phyloP scores from a whole-genome alignment of 2,797 vertebrate species.

The Esox lucius region DNA sequence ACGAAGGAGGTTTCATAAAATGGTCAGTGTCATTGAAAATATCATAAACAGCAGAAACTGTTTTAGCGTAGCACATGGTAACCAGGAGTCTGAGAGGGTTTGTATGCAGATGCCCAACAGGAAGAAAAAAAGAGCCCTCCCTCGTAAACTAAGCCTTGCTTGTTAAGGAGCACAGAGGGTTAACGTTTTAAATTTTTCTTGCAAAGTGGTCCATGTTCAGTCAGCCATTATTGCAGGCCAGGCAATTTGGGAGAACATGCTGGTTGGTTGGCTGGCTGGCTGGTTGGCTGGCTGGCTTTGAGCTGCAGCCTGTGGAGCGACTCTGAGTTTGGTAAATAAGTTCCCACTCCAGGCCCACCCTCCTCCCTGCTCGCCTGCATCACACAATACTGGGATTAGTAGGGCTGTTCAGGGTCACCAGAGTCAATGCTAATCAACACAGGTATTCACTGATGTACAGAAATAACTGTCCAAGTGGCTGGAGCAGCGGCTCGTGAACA shows the following conservation, averaged over 20 bases:
- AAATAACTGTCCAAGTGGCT: conserved; percentile 32
- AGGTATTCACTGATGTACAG: conserved; percentile 31
- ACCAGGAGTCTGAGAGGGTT: conserved; percentile 25
- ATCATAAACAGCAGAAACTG: conserved; percentile 23
- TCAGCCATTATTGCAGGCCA: not conserved
- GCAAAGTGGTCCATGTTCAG: not conserved
- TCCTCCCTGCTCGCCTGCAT: conserved; percentile 50
- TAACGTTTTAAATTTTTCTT: not conserved
- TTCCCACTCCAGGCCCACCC: conserved; percentile 48
- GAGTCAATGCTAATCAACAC: conserved; percentile 53
- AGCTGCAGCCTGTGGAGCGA: conserved; percentile 51
- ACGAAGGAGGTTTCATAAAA: conserved; percentile 7
- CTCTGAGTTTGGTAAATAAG: conserved; percentile 67
- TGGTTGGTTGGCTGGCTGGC: conserved; percentile 33
- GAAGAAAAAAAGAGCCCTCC: conserved; percentile 13
- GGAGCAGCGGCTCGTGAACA: conserved; percentile 10
- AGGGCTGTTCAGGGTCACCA: conserved; percentile 44
- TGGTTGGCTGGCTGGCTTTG: conserved; percentile 40
- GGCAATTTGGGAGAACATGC: not conserved
- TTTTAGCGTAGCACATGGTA: conserved; percentile 41
- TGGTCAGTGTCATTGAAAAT: conserved; percentile 40
- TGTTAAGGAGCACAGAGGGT: not conserved
- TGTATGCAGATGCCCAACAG: conserved; percentile 18
- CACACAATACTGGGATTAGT: conserved; percentile 65
- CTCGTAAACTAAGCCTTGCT: conserved; percentile 6